Conservation (phyloP, 2,888 invertebrate genomes). For the Euplagia quadripunctaria region DNA sequence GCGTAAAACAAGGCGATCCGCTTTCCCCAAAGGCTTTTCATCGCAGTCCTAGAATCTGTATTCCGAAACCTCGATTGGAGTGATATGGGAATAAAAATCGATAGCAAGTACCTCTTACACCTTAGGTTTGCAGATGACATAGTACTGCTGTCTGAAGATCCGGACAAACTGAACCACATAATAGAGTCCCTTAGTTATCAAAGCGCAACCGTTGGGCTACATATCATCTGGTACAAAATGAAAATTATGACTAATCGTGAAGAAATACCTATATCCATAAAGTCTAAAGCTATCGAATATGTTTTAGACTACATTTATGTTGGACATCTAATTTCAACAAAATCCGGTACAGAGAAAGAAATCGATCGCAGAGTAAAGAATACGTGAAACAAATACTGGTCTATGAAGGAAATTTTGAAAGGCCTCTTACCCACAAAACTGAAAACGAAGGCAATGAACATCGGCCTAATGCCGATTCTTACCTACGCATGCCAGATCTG, state of each 20-base stretch:
- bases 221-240: slow-evolving; percentile 7
- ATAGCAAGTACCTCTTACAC: slow-evolving; percentile 2
- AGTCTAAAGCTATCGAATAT: slow-evolving; percentile 1
- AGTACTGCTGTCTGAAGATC: background rate
- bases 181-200: slow-evolving; percentile 8
- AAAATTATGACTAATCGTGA: slow-evolving; percentile 2
- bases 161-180: background rate
- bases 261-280: background rate
- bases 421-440: background rate
- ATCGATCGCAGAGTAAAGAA: slow-evolving; percentile 14
- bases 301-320: background rate
- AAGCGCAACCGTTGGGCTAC: slow-evolving; percentile 1
- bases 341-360: background rate
- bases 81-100: slow-evolving; percentile 11
- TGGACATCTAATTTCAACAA: background rate
- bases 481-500: slow-evolving; percentile 22
- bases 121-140: background rate
- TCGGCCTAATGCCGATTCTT: background rate
- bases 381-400: background rate
- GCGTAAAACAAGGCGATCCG: slow-evolving; percentile 20
- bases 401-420: slow-evolving; percentile 7
- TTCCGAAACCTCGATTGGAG: slow-evolving; percentile 16
- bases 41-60: slow-evolving; percentile 21
- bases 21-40: slow-evolving; percentile 24
- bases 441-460: background rate